These are phyloP conservation scores for Ariolimax columbianus DNA, from an alignment of 2,888 invertebrate species.

Conservation along the genomic window DNA sequence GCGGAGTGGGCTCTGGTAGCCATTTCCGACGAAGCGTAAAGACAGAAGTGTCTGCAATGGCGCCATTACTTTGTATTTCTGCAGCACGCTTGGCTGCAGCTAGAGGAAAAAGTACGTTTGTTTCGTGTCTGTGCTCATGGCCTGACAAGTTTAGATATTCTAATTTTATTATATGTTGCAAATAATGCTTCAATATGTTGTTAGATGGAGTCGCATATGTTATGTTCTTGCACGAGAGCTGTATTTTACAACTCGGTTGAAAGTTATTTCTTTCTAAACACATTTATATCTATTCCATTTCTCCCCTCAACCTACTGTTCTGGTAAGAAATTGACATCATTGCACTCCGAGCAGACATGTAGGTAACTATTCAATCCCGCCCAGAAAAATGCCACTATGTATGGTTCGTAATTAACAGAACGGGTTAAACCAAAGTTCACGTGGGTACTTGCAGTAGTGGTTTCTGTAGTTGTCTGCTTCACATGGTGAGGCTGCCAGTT, in stretches of 20 bases:
- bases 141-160: background rate
- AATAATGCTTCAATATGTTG: background rate
- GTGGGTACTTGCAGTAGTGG: too few relatives aligned
- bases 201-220: background rate
- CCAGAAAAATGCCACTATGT: too few relatives aligned
- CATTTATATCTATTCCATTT: too few relatives aligned
- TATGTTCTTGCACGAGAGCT: background rate
- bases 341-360: too few relatives aligned
- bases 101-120: background rate
- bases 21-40: conserved; percentile 23
- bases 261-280: background rate
- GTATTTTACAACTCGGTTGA: background rate
- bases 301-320: too few relatives aligned
- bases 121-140: background rate
- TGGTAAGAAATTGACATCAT: too few relatives aligned
- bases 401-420: too few relatives aligned
- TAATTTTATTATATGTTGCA: background rate
- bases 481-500: too few relatives aligned
- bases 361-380: too few relatives aligned
- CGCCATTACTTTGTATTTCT: conserved; percentile 39
- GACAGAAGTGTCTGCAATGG: conserved; percentile 22
- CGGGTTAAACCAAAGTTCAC: too few relatives aligned
- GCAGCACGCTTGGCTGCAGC: conserved; percentile 17
- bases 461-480: too few relatives aligned
- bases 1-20: background rate